Base-by-base conservation (phyloP, 2,113 vertebrate species). In the Hippocampus comes region DNA sequence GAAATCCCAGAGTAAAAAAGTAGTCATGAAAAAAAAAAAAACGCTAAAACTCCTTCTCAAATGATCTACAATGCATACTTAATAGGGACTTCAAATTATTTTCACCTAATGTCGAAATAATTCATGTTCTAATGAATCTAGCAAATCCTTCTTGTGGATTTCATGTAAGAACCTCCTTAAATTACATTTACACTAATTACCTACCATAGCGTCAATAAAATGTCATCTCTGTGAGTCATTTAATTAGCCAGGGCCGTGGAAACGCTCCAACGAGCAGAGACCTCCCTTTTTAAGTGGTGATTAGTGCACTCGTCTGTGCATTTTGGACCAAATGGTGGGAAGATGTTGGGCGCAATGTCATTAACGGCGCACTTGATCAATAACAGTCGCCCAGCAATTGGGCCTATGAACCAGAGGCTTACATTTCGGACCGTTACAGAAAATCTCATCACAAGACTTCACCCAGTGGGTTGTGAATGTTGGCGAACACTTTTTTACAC, bases 311-410 rank as follows among this genome's bases (percentile, higher is more conserved):
- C 76, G 70, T 77, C 63, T 68, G 67, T 65, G 61, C 78, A 51
- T 25, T 38, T 53, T 71, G 69, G 34, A 49, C 57, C 53, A 64
- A 73, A 80, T 82, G 67, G 61, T 60, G 10, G 14, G 46, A 69
- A 78, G 55, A 71, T 65, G 43, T 49, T 73, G 63, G 69, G 67
- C 30, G 65, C 60, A 25, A 67, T 12, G 12, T 17, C 4, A 5
- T 70, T 73, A 78, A 82, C 69, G 49, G 63, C 60, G 64, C 20
- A 73, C 61, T 75, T 73, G 74, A 87, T 78, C 78, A 77, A 71
- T 75, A 80, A 2, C 49, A 78, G 73, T 53, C 51, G 64, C 68
- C 70, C 46, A 25, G 5, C 0, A 4, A 71, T 76, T 73, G 61
- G 30, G 17, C 17, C 30, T 21, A 63, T 63, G 18, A 41, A 75